Evolutionary conservation across 2,113 vertebrate species (phyloP).

Genomic region (Dolichallabes microphthalmus): DNA sequence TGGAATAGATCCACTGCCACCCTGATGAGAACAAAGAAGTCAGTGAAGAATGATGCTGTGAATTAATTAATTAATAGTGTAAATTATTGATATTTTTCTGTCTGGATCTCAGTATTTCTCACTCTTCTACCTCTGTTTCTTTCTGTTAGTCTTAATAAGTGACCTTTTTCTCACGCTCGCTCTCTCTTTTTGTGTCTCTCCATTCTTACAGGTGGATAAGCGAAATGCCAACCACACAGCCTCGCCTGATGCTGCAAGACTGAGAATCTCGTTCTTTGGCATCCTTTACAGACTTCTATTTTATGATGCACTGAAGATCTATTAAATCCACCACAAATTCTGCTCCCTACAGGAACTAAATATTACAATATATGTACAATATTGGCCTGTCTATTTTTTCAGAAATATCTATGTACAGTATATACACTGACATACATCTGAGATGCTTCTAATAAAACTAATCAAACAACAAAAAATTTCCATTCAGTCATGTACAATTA

Average conservation of each 20-base stretch:
- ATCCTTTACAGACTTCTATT: not conserved
- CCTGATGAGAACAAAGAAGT: not conserved
- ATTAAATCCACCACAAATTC: not conserved
- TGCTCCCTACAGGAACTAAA: not conserved
- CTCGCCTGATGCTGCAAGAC: slow-evolving; percentile 49
- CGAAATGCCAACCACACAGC: slow-evolving; percentile 55
- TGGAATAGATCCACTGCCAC: not conserved
- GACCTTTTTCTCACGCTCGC: not conserved
- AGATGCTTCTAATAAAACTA: not conserved
- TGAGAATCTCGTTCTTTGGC: not conserved
- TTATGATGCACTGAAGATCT: not conserved
- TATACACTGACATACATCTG: not conserved
- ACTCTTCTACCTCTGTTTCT: not conserved
- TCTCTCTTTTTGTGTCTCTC: slow-evolving; percentile 9
- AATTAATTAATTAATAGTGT: not conserved
- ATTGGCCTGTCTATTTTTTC: not conserved
- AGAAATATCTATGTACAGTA: not conserved
- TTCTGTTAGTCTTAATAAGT: not conserved
- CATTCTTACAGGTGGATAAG: slow-evolving; percentile 55
- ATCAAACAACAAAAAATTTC: not conserved
- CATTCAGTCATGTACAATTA: not conserved
- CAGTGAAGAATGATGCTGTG: not conserved
- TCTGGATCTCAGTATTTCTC: not conserved
- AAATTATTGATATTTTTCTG: not conserved
- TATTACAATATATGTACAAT: not conserved